Percentiles rank a stretch among this genome's conserved stretches.
These are phyloP conservation scores for Eretmocerus hayati DNA, from an alignment of 2,888 invertebrate genomes.

Conservation along the genomic window DNA sequence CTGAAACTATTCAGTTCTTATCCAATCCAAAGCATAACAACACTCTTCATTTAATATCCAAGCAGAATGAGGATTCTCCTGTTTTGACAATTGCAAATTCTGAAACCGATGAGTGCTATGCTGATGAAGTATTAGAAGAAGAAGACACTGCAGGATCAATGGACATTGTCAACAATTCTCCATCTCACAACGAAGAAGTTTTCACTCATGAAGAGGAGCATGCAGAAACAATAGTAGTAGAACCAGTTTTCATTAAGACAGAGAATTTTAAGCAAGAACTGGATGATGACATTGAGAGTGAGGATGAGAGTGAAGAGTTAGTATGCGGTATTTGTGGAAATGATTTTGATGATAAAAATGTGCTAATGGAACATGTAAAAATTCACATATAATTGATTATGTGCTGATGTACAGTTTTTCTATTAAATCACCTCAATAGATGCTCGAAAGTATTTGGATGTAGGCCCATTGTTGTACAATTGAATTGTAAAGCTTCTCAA, in stretches of 20 bases:
- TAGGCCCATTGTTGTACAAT: too few relatives aligned
- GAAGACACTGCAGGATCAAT: conserved; percentile 25
- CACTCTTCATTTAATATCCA: conserved; percentile 39
- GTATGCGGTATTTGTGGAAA: conserved; percentile 44
- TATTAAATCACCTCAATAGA: too few relatives aligned
- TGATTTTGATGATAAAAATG: conserved; percentile 40
- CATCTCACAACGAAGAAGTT: background rate
- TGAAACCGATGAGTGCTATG: conserved; percentile 34
- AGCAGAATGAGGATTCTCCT: conserved; percentile 36
- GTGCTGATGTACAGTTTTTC: too few relatives aligned
- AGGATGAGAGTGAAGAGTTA: conserved; percentile 33
- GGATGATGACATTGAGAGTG: conserved; percentile 3
- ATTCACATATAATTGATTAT: conserved; percentile 46
- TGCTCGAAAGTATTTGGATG: too few relatives aligned
- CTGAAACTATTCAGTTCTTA: conserved; percentile 24
- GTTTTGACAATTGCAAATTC: conserved; percentile 38
- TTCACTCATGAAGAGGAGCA: background rate
- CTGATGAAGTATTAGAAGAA: conserved; percentile 35
- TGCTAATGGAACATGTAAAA: conserved; percentile 44
- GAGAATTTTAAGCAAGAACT: background rate
- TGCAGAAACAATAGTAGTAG: conserved; percentile 6
- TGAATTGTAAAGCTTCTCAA: too few relatives aligned
- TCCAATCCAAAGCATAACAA: conserved; percentile 26
- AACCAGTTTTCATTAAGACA: conserved; percentile 1
- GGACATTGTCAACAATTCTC: conserved; percentile 20